Base-by-base conservation (phyloP, 2,797 vertebrate species). In the Tadarida brasiliensis region DNA sequence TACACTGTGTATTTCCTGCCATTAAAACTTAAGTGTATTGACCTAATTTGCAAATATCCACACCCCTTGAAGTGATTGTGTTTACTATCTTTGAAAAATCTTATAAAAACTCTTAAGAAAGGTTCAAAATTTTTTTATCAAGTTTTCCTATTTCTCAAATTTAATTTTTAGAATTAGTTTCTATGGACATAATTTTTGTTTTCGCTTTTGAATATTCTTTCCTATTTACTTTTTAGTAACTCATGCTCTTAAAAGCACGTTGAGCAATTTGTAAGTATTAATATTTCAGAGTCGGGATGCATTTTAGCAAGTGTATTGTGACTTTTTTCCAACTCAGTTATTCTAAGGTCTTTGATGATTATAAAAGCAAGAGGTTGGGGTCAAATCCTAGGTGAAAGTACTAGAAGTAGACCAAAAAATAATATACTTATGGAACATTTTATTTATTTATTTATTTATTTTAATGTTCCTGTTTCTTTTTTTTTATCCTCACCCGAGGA, bases 31-130 rank as follows among this genome's bases (percentile, higher is more conserved):
- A 89, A 90, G 47, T 80, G 22, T 59, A 83, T n/a, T 95, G 73
- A 78, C 80, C 71, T 94, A 93, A 93, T 96, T 96, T 97, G 70
- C 49, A 97, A 97, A 91, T 92, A 87, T 35, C 88, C 91, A 94
- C 12, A 96, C 70, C 30, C 56, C 73, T 96, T 97, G 94, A 97
- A 96, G 87, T 95, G 78, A 91, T 77, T 80, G 70, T 86, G 19
- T 92, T 92, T 84, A 92, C 77, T 92, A 95, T 78, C 57, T 92
- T 95, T 96, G 89, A 96, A 94, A 94, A 97, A 70, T 85, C 56
- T 81, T 93, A 76, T 86, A 85, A 92, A 93, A 90, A 87, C 30
- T 94, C 30, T 56, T 65, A 89, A 90, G 76, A 90, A 96, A 90
- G 15, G 94, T 22, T 86, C 51, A 87, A 68, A 17, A 17, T 33